Percentiles rank a stretch among this genome's conserved stretches.
Conservation (phyloP, 2,113 vertebrate species). For the Odocoileus virginianus region DNA sequence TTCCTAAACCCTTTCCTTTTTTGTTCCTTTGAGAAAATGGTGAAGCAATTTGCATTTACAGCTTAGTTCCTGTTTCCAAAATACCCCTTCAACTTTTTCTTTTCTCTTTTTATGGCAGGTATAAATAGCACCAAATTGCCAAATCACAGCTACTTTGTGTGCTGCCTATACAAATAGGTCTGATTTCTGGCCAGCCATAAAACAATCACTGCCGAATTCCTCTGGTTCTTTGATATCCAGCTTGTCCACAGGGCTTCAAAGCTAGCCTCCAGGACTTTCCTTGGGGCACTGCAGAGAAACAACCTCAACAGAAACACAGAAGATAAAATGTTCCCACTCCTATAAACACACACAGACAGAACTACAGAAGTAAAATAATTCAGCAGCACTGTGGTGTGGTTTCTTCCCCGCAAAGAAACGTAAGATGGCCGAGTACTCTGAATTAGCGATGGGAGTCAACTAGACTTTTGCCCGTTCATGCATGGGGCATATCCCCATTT, state of each 20-base stretch:
- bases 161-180: slow-evolving; percentile 88
- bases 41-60: slow-evolving; percentile 90
- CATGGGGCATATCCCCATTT: background rate
- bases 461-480: background rate
- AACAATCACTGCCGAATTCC: slow-evolving; percentile 90
- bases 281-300: slow-evolving; percentile 68
- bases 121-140: slow-evolving; percentile 88
- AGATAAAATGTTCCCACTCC: slow-evolving; percentile 66
- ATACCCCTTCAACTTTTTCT: slow-evolving; percentile 82
- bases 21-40: slow-evolving; percentile 83
- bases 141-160: slow-evolving; percentile 87
- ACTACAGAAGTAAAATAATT: slow-evolving; percentile 47
- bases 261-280: slow-evolving; percentile 70
- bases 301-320: slow-evolving; percentile 70
- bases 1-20: slow-evolving; percentile 83
- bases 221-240: slow-evolving; percentile 85
- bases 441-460: background rate
- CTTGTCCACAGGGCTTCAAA: slow-evolving; percentile 82
- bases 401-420: background rate
- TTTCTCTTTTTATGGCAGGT: slow-evolving; percentile 86
- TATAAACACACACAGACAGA: slow-evolving; percentile 59
- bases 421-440: background rate
- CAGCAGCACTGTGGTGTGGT: background rate
- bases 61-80: slow-evolving; percentile 92
- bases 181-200: slow-evolving; percentile 89